Evolutionary conservation across 1,140 invertebrate species (phyloP), one percentile per base, ranked within the genome.

Genomic region (Hycleus cichorii): DNA sequence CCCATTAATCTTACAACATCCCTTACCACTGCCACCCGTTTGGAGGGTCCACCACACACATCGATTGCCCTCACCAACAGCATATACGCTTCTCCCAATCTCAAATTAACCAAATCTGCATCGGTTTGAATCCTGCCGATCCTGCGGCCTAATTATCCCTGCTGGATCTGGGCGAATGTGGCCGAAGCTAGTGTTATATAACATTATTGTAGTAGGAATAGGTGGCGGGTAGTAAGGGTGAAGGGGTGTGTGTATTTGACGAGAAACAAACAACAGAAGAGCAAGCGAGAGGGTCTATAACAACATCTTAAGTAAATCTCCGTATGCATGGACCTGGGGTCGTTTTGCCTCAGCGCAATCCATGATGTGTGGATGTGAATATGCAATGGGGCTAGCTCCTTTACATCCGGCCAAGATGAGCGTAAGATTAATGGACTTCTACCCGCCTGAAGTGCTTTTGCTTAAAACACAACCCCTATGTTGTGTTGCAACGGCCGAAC

Each of bases 351-450:
- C 63, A 45, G 58, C 32, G 57, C 60, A 55, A 69, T 69, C 68
- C 69, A 65, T 70, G 70, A 72, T 72, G 70, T 72, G 70, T 72
- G 70, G 70, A 72, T 67, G 70, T 72, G 70, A 72, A 72, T 72
- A 72, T 72, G 70, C 70, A 72, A 71, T 72, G 69, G 69, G 60
- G 59, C 59, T 32, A 7, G 4, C 32, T 32, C 32, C 32, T 32
- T 32, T 32, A 32, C 32, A 32, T 32, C 7, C 32, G 32, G 7
- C 32, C 67, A 62, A 67, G 69, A 72, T 68, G 68, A 69, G 68
- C 64, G 32, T 60, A 72, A 71, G 70, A 72, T 72, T 72, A 72
- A 72, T 72, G 70, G 70, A 71, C 64, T 18, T 18, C 32, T 32
- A 32, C 32, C 32, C 32, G 32, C 32, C 32, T 32, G 4, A 32